phyloP scores from a whole-genome alignment of 2,888 invertebrate species.

The Biston betularia region DNA sequence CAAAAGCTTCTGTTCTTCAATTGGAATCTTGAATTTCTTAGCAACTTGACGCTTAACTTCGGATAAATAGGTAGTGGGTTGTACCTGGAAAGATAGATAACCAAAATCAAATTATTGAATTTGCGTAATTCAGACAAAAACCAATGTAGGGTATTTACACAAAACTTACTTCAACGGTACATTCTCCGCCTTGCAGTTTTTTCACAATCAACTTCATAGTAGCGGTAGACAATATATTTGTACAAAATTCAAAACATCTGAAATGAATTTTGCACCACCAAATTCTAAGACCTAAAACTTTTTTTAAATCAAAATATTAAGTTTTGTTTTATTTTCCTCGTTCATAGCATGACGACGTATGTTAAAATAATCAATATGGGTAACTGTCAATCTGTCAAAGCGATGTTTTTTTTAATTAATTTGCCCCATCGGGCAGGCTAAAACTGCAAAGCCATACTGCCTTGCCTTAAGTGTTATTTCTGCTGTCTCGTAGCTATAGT shows the following conservation, averaged over 20 bases:
- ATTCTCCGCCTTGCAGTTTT: slow-evolving; percentile 90
- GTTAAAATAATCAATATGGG: no score
- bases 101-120: not conserved
- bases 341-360: no score
- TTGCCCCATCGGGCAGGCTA: no score
- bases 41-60: slow-evolving; percentile 90
- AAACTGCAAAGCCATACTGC: no score
- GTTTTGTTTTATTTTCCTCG: not conserved
- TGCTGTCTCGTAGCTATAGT: no score
- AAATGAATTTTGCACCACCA: not conserved
- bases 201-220: slow-evolving; percentile 91
- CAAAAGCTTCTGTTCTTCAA: slow-evolving; percentile 89
- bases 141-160: not conserved
- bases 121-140: not conserved
- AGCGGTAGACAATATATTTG: slow-evolving; percentile 35
- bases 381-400: no score
- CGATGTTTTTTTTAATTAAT: no score
- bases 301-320: no score
- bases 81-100: slow-evolving; percentile 71
- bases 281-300: not conserved
- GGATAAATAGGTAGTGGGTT: slow-evolving; percentile 86
- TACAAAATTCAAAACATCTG: not conserved
- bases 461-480: no score
- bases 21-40: slow-evolving; percentile 88
- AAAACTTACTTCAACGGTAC: slow-evolving; percentile 87